Evolutionary conservation across 2,113 vertebrate genomes (phyloP).

Genomic region (Illadopsis cleaveri): DNA sequence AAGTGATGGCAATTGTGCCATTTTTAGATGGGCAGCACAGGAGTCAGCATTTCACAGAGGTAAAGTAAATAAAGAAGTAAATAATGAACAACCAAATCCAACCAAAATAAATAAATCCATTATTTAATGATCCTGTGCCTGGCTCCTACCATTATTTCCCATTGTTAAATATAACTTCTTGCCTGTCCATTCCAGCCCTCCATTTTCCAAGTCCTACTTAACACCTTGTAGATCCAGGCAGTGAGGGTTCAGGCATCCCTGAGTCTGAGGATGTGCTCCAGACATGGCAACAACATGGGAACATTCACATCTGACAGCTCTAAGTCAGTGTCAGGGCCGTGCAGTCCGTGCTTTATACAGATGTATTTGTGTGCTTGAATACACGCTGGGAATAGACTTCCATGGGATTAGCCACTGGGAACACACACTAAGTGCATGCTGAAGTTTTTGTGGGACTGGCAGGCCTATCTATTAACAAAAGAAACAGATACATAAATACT

Average conservation of each 20-base stretch:
- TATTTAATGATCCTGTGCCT: background rate
- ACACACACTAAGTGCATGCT: background rate
- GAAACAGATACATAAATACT: conserved; percentile 20
- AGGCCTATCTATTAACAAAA: conserved; percentile 20
- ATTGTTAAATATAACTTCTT: background rate
- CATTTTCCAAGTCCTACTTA: background rate
- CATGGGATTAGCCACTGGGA: conserved; percentile 10
- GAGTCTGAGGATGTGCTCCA: background rate
- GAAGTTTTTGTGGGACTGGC: conserved; percentile 18
- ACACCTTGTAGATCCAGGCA: background rate
- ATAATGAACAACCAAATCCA: background rate
- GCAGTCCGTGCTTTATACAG: background rate
- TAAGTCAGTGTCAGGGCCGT: background rate
- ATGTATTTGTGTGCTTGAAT: background rate
- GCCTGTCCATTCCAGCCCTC: background rate
- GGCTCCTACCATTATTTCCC: background rate
- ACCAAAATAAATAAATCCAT: background rate
- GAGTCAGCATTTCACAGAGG: background rate
- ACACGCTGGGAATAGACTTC: background rate
- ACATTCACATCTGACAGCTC: background rate
- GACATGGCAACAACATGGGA: background rate
- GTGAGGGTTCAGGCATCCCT: background rate
- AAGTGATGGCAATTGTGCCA: background rate
- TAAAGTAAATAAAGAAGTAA: too few relatives aligned
- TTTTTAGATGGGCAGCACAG: background rate